Conservation (phyloP, 1,140 invertebrate genomes). For the Aethina tumida region DNA sequence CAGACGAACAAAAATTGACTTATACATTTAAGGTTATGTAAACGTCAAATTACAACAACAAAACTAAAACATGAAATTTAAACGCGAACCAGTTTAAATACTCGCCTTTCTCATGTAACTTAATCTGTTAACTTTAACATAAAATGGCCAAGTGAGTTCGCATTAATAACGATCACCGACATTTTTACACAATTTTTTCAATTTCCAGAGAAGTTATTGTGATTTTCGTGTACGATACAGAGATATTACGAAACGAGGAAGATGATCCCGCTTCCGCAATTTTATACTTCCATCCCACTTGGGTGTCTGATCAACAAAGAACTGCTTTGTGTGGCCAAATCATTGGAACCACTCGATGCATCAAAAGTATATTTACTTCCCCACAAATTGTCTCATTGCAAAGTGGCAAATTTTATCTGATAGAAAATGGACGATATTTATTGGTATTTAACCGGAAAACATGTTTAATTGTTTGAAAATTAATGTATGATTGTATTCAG, state of each 20-base stretch:
- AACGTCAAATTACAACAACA: too few species aligned
- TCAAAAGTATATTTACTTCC: constrained; percentile 59
- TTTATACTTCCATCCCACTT: constrained; percentile 78
- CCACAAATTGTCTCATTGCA: constrained; percentile 64
- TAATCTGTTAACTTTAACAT: too few species aligned
- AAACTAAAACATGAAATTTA: too few species aligned
- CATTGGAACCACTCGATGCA: constrained; percentile 70
- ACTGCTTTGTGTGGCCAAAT: constrained; percentile 71
- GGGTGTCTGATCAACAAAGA: constrained; percentile 72
- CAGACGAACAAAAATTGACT: too few species aligned
- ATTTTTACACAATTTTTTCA: background rate
- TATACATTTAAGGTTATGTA: too few species aligned
- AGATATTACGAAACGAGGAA: constrained; percentile 61
- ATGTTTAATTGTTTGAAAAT: constrained; percentile 8
- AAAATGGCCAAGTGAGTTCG: constrained; percentile 9
- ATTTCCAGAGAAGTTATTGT: constrained; percentile 72
- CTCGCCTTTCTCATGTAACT: too few species aligned
- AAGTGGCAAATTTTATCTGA: constrained; percentile 75
- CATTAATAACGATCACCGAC: too few species aligned
- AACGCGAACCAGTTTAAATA: too few species aligned
- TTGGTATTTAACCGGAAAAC: constrained; percentile 44
- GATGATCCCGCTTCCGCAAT: constrained; percentile 79
- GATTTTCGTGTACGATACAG: constrained; percentile 78
- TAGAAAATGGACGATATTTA: constrained; percentile 66
- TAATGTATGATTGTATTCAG: constrained; percentile 37